Conservation (phyloP, 2,113 vertebrate genomes). For the Ctenodactylus gundi region DNA sequence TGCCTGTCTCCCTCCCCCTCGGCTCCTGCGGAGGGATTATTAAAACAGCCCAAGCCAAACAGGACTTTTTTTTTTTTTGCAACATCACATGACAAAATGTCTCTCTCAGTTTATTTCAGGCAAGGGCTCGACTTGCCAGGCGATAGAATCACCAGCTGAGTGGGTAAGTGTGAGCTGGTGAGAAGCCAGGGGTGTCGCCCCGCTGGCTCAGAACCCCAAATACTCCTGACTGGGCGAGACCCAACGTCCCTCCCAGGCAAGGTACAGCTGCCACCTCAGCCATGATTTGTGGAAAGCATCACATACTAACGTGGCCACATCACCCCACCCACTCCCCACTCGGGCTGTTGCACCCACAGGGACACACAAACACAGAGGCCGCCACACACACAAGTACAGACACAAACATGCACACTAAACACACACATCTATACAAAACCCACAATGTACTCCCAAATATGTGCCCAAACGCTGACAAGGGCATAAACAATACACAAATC, state of each 20-base stretch:
- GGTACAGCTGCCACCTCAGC: accelerated
- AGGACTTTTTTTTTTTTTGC: constrained; percentile 10
- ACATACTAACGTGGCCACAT: accelerated
- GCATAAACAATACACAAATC: background rate
- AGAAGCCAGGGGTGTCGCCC: background rate
- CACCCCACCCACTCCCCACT: no score
- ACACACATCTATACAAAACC: background rate
- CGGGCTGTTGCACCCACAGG: background rate
- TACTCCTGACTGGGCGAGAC: background rate
- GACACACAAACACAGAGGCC: accelerated
- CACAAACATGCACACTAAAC: background rate
- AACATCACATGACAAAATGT: constrained; percentile 33
- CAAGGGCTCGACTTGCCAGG: constrained; percentile 3
- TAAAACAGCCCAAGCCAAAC: constrained; percentile 27
- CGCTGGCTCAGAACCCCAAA: background rate
- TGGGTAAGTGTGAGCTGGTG: background rate
- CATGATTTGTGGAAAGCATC: accelerated
- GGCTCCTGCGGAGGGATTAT: background rate
- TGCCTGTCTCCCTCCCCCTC: no score
- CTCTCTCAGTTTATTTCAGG: constrained; percentile 65
- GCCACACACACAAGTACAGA: background rate
- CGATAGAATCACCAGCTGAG: background rate
- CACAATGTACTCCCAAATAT: background rate
- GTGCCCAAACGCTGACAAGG: background rate
- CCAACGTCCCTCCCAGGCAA: background rate